Evolutionary conservation across 2,797 vertebrate genomes (phyloP).

Genomic region (Uromys caudimaculatus): DNA sequence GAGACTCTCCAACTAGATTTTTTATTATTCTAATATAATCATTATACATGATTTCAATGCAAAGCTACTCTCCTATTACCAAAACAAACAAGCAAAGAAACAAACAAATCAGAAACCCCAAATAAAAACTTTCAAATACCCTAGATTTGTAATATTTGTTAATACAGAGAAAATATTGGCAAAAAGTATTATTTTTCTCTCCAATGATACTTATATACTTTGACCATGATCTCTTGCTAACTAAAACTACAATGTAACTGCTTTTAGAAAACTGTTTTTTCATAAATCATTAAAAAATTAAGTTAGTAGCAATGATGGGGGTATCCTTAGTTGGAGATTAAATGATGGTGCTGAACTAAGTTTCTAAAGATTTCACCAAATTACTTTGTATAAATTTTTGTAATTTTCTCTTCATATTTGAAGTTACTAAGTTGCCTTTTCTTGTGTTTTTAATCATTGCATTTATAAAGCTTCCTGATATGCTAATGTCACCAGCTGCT

Average conservation of each 20-base stretch:
- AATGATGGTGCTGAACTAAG: background rate
- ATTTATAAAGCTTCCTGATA: background rate
- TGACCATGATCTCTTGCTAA: background rate
- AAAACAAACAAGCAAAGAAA: background rate
- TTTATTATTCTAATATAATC: background rate
- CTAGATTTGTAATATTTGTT: background rate
- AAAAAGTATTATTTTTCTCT: background rate
- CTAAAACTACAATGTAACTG: background rate
- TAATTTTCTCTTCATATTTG: background rate
- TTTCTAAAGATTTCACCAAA: background rate
- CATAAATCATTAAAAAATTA: background rate
- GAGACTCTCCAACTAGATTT: background rate
- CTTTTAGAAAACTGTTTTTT: background rate
- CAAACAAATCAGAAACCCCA: background rate
- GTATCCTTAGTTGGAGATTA: background rate
- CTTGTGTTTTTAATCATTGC: constrained; percentile 15
- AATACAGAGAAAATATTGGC: background rate
- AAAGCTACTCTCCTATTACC: background rate
- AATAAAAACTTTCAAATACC: no score
- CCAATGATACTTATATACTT: background rate
- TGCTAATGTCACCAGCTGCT: constrained; percentile 34
- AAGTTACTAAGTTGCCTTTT: background rate
- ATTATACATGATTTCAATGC: no score
- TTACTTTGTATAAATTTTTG: background rate
- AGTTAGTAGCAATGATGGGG: background rate